Percentiles rank a stretch among this genome's conserved stretches.
phyloP scores from a whole-genome alignment of 2,113 vertebrate genomes.

The Acinonyx jubatus region DNA sequence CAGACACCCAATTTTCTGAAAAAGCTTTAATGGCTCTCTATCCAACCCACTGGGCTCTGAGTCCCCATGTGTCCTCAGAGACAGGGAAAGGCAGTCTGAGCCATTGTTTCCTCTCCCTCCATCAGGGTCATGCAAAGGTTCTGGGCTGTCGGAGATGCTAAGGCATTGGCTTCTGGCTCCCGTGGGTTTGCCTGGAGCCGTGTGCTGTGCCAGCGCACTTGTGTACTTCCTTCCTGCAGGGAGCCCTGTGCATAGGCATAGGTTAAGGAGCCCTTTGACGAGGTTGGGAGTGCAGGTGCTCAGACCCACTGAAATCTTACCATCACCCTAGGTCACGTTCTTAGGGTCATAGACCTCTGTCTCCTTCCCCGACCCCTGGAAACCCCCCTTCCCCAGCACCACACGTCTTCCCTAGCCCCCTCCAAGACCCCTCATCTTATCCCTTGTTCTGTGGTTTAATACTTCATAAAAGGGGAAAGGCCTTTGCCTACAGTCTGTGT shows the following conservation, averaged over 20 bases:
- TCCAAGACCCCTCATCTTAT: not conserved
- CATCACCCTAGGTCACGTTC: not conserved
- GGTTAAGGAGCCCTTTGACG: not conserved
- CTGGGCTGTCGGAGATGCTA: not conserved
- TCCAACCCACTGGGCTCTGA: not conserved
- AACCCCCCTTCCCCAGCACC: too few species aligned
- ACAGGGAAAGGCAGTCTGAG: not conserved
- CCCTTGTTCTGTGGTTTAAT: not conserved
- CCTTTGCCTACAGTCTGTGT: not conserved
- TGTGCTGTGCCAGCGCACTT: accelerated
- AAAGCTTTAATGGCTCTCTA: not conserved
- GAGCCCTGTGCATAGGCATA: accelerated
- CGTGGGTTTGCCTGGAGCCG: not conserved
- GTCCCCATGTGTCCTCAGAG: not conserved
- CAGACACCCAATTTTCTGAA: not conserved
- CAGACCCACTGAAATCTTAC: not conserved
- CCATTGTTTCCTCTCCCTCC: not conserved
- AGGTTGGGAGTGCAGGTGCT: not conserved
- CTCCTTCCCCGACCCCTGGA: not conserved
- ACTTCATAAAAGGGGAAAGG: not conserved
- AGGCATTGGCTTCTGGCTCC: not conserved
- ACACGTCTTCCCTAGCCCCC: not conserved
- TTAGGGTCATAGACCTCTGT: not conserved
- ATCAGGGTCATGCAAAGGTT: not conserved
- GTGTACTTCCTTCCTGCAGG: accelerated